These are phyloP conservation scores for Ahaetulla prasina DNA, from an alignment of 2,113 vertebrate genomes.

Conservation along the genomic window DNA sequence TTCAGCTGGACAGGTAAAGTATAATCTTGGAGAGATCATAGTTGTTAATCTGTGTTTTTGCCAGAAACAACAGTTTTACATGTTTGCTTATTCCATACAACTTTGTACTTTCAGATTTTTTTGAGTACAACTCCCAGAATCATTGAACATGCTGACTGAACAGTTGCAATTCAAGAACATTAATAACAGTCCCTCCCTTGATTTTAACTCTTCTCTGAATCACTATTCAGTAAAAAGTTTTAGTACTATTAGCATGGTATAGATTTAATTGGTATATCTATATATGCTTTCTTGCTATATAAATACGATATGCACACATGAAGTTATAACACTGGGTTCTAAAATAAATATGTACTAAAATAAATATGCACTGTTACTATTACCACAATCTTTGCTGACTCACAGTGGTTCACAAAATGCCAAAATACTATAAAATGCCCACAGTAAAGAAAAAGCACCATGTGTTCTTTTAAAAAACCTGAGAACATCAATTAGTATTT, in stretches of 20 bases:
- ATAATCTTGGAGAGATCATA: neutral
- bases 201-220: neutral
- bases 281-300: no score
- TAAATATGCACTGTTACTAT: neutral
- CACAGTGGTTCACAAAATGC: neutral
- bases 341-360: neutral
- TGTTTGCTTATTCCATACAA: neutral
- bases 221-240: neutral
- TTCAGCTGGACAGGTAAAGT: slow-evolving; percentile 95
- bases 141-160: neutral
- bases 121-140: neutral
- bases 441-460: neutral
- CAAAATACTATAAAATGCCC: neutral
- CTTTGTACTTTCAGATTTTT: neutral
- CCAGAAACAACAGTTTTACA: neutral
- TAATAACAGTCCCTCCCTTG: neutral
- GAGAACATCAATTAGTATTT: neutral
- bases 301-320: neutral
- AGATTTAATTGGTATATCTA: neutral
- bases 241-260: neutral
- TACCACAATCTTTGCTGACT: neutral
- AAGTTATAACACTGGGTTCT: neutral
- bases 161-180: neutral
- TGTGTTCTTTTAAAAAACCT: neutral
- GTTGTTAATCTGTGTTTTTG: neutral